Evolutionary conservation across 2,797 vertebrate genomes (phyloP).

Genomic region (Telmatherina bonti): DNA sequence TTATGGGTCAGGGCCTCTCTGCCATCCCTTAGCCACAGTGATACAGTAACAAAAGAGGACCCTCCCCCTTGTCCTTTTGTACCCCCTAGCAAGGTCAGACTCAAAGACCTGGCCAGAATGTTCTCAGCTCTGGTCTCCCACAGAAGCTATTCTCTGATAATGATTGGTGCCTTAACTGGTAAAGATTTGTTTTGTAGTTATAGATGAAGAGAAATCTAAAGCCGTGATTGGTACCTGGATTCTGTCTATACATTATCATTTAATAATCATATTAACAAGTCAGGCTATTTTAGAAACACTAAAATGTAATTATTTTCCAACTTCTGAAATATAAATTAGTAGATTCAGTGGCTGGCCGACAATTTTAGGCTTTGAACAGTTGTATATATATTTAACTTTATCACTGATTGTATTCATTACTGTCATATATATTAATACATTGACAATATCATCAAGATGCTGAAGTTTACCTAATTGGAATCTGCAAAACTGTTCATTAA

Average conservation of each 20-base stretch:
- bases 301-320: neutral
- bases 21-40: constrained; percentile 51
- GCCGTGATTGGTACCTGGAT: neutral
- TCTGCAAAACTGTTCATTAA: neutral
- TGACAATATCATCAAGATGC: neutral
- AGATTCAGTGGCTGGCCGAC: neutral
- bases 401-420: neutral
- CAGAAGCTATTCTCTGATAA: constrained; percentile 39
- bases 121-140: constrained; percentile 61
- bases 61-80: constrained; percentile 64
- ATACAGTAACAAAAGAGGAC: constrained; percentile 82
- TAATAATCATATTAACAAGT: neutral
- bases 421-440: neutral
- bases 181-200: neutral
- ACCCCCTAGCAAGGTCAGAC: constrained; percentile 70
- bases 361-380: neutral
- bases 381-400: neutral
- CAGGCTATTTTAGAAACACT: neutral
- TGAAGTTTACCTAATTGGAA: neutral
- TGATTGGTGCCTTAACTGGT: constrained; percentile 2
- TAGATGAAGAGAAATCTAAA: neutral
- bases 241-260: neutral
- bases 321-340: neutral
- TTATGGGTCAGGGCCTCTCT: constrained; percentile 66
- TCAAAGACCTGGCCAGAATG: constrained; percentile 72